Evolutionary conservation across 2,113 vertebrate genomes (phyloP).

Genomic region (Pseudois nayaur): DNA sequence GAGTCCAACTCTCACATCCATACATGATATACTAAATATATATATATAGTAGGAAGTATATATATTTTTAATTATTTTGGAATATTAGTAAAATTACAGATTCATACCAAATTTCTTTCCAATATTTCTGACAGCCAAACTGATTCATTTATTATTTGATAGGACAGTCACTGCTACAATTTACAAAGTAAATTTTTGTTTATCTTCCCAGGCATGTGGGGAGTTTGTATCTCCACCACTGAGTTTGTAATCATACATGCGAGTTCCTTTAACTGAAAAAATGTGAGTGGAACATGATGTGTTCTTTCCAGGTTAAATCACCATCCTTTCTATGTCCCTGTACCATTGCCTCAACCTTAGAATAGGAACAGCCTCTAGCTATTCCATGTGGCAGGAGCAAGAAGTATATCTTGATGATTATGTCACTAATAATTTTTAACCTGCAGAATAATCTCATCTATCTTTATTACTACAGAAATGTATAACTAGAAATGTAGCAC

Average conservation of each 20-base stretch:
- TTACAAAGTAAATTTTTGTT: background rate
- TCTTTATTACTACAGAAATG: background rate
- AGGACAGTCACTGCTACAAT: background rate
- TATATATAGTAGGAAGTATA: background rate
- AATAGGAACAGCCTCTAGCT: background rate
- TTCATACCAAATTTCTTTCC: background rate
- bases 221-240: background rate
- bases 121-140: background rate
- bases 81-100: background rate
- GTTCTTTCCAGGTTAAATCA: background rate
- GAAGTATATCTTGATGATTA: background rate
- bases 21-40: background rate
- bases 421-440: background rate
- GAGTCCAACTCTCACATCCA: background rate
- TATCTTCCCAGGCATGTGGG: background rate
- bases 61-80: background rate
- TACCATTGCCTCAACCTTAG: background rate
- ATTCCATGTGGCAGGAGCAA: background rate
- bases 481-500: background rate
- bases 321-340: background rate
- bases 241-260: background rate
- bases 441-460: background rate
- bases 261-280: background rate
- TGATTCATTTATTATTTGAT: background rate
- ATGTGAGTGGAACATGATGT: background rate